A percentile compares a stretch with the other conserved stretches of the same genome.
These are phyloP conservation scores for Cepaea hortensis DNA, from an alignment of 2,888 invertebrate genomes.

Conservation along the genomic window DNA sequence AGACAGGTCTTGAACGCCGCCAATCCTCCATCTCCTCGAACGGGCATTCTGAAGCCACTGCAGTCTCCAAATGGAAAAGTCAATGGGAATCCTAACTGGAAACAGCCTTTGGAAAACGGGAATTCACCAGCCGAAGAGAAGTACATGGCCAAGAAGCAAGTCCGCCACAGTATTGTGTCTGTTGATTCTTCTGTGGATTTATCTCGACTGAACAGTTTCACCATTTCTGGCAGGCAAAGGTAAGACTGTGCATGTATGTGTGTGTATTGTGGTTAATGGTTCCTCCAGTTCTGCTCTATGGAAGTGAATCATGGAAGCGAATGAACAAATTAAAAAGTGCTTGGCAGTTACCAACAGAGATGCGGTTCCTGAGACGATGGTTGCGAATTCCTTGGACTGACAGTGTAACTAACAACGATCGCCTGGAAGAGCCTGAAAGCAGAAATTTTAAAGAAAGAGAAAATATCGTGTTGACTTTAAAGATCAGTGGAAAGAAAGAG, in stretches of 20 bases:
- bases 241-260: not conserved
- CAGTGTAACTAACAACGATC: too few relatives aligned
- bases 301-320: too few relatives aligned
- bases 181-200: constrained; percentile 17
- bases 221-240: not conserved
- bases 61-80: not conserved
- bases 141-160: not conserved
- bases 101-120: not conserved
- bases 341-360: too few relatives aligned
- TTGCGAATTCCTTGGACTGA: too few relatives aligned
- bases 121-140: not conserved
- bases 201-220: not conserved
- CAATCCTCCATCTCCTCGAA: not conserved
- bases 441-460: too few relatives aligned
- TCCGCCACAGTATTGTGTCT: constrained; percentile 40
- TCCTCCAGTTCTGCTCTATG: too few relatives aligned
- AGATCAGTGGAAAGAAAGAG: too few relatives aligned
- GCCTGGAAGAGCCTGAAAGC: too few relatives aligned
- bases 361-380: too few relatives aligned
- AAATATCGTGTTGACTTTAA: too few relatives aligned
- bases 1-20: not conserved
- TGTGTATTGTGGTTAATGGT: too few relatives aligned
- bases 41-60: constrained; percentile 14
- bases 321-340: too few relatives aligned
- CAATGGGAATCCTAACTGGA: constrained; percentile 19